Percentiles rank a stretch among this genome's conserved stretches.
phyloP scores from a whole-genome alignment of 2,797 vertebrate species.

The Muraenolepis orangiensis region DNA sequence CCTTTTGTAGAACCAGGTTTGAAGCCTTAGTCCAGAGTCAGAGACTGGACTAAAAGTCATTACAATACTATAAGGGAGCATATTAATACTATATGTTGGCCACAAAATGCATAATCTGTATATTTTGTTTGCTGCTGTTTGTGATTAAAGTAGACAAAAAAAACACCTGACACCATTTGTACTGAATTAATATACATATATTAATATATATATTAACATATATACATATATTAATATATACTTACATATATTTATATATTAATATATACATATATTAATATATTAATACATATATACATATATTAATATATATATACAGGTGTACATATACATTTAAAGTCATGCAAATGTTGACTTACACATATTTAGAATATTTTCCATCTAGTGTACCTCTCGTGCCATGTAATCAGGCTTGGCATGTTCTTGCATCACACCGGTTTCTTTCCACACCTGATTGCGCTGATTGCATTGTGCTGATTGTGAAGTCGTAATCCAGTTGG shows the following conservation, averaged over 20 bases:
- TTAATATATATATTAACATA: background rate
- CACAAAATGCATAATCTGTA: slow-evolving; percentile 57
- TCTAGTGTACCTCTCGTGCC: background rate
- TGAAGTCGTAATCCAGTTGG: slow-evolving; percentile 18
- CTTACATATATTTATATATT: no score
- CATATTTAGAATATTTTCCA: background rate
- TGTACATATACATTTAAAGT: background rate
- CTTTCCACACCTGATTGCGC: background rate
- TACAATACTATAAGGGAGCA: slow-evolving; percentile 43
- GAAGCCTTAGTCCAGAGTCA: slow-evolving; percentile 73
- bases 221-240: background rate
- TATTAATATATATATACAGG: background rate
- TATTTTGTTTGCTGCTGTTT: slow-evolving; percentile 68
- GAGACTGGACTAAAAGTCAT: slow-evolving; percentile 70
- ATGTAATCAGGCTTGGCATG: background rate
- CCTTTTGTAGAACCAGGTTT: slow-evolving; percentile 65
- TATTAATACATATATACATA: background rate
- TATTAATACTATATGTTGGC: slow-evolving; percentile 54
- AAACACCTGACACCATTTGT: background rate
- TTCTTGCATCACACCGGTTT: background rate
- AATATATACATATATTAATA: no score
- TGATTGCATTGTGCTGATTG: background rate
- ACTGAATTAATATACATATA: background rate
- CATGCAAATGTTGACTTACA: background rate
- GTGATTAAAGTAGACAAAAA: slow-evolving; percentile 68